These are phyloP conservation scores for Sarcophaga carnaria DNA, from an alignment of 2,888 invertebrate genomes.

Conservation along the genomic window DNA sequence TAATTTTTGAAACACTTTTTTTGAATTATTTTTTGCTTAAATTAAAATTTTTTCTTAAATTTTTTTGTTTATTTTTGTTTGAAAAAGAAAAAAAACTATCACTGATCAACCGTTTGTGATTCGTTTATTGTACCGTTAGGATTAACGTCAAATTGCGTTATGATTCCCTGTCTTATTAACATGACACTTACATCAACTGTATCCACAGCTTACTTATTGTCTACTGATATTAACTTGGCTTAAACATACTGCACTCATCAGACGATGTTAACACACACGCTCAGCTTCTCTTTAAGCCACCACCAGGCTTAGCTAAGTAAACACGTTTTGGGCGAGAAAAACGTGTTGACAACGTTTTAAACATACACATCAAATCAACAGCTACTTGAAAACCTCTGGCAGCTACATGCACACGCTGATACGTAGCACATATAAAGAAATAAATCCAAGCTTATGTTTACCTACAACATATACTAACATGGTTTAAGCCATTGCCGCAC, in stretches of 20 bases:
- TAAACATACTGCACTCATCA: constrained; percentile 10
- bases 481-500: constrained; percentile 29
- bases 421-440: too few species aligned
- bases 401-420: too few species aligned
- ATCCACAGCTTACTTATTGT: constrained; percentile 59
- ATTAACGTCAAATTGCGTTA: constrained; percentile 78
- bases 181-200: constrained; percentile 72
- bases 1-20: constrained; percentile 12
- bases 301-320: constrained; percentile 51
- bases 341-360: constrained; percentile 63
- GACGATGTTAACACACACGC: neutral
- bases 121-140: constrained; percentile 74
- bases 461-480: too few species aligned
- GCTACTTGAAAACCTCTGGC: constrained; percentile 21
- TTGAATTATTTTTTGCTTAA: constrained; percentile 13
- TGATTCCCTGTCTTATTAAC: constrained; percentile 74
- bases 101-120: constrained; percentile 70
- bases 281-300: constrained; percentile 57
- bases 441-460: too few species aligned
- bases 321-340: constrained; percentile 55
- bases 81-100: constrained; percentile 4
- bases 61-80: constrained; percentile 13
- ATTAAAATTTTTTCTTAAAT: constrained; percentile 2
- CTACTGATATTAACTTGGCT: constrained; percentile 55
- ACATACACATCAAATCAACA: constrained; percentile 59